A percentile compares a stretch with the other conserved stretches of the same genome.
Conservation (phyloP, 1,140 invertebrate species). For the Kradibia gibbosae region DNA sequence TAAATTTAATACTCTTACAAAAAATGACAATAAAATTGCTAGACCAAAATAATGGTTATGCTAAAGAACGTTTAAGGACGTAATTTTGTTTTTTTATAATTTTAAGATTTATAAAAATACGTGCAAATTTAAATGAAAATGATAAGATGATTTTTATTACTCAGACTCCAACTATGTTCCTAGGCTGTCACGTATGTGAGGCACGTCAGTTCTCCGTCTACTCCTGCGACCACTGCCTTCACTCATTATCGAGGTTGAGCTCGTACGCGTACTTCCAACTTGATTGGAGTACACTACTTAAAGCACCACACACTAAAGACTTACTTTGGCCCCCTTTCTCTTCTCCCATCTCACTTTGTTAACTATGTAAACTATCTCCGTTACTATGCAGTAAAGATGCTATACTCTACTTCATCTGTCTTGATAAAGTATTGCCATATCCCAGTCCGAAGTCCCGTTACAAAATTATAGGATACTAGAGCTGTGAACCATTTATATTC, state of each 20-base stretch:
- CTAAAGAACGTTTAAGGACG: no score
- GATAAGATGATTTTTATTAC: not conserved
- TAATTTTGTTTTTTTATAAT: no score
- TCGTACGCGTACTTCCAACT: not conserved
- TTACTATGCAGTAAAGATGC: not conserved
- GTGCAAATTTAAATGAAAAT: not conserved
- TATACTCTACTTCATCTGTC: not conserved
- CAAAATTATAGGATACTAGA: constrained; percentile 6
- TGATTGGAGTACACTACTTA: constrained; percentile 27
- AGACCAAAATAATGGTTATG: no score
- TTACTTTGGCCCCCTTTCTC: constrained; percentile 7
- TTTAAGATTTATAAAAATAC: no score
- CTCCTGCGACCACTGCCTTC: not conserved
- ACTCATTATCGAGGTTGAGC: not conserved
- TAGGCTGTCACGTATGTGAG: not conserved
- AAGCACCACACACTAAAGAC: constrained; percentile 34
- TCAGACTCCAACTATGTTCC: not conserved
- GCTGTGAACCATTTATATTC: constrained; percentile 1
- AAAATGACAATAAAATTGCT: no score
- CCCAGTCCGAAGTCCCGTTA: constrained; percentile 3
- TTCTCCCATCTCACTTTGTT: constrained; percentile 49
- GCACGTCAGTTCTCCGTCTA: not conserved
- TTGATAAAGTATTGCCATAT: not conserved
- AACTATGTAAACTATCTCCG: constrained; percentile 61
- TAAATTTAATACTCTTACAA: no score